Conservation (phyloP, 1,140 invertebrate species). For the Megalopta genalis region DNA sequence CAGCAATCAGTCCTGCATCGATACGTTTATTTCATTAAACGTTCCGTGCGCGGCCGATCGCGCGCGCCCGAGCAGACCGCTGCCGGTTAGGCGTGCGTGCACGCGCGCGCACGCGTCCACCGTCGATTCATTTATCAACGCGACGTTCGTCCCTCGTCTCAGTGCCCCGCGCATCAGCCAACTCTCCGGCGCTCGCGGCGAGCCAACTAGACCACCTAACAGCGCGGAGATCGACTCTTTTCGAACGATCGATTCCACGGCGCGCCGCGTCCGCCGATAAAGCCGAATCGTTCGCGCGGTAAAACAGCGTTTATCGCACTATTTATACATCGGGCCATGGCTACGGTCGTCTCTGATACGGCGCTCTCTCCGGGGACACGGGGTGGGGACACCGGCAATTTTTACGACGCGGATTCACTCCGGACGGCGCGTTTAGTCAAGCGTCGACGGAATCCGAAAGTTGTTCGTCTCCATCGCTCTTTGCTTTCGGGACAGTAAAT, state of each 20-base stretch:
- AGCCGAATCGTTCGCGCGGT: slow-evolving; percentile 34
- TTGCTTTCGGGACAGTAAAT: too few species aligned
- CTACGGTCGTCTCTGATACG: too few species aligned
- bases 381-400: too few species aligned
- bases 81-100: neutral
- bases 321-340: too few species aligned
- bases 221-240: neutral
- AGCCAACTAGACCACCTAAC: neutral
- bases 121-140: slow-evolving; percentile 64
- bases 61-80: neutral
- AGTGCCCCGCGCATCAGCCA: too few species aligned
- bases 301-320: too few species aligned
- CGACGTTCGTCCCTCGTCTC: neutral
- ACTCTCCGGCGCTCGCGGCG: neutral
- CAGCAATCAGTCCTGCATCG: slow-evolving; percentile 54
- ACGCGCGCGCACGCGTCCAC: neutral
- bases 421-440: too few species aligned
- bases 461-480: too few species aligned
- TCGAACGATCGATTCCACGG: slow-evolving; percentile 11
- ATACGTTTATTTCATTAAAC: slow-evolving; percentile 69
- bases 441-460: too few species aligned
- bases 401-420: too few species aligned
- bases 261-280: slow-evolving; percentile 49
- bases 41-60: slow-evolving; percentile 25
- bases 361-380: too few species aligned